A percentile compares a stretch with the other conserved stretches of the same genome.
Evolutionary conservation across 1,140 invertebrate genomes (phyloP).

Genomic region (Araneus ventricosus): DNA sequence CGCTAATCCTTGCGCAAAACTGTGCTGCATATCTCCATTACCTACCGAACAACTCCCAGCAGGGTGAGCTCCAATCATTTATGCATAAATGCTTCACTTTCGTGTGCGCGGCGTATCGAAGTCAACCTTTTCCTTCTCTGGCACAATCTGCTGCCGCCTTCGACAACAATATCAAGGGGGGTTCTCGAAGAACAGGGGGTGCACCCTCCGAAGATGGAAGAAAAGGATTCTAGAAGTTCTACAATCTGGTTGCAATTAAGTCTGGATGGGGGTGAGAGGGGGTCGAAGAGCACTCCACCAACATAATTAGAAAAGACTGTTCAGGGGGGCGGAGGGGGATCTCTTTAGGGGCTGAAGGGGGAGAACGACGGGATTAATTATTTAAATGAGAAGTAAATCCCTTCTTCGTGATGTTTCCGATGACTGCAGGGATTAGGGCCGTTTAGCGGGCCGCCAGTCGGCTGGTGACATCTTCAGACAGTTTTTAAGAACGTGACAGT

Average conservation of each 20-base stretch:
- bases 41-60: not conserved
- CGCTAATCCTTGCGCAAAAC: not conserved
- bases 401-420: slow-evolving; percentile 62
- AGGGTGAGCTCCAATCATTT: slow-evolving; percentile 35
- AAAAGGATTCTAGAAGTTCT: slow-evolving; percentile 59
- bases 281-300: slow-evolving; percentile 4
- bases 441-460: slow-evolving; percentile 4
- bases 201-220: slow-evolving; percentile 20
- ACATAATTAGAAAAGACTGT: slow-evolving; percentile 66
- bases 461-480: slow-evolving; percentile 11
- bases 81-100: slow-evolving; percentile 59
- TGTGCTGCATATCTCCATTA: not conserved
- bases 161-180: slow-evolving; percentile 58
- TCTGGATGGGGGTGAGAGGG: slow-evolving; percentile 15
- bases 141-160: not conserved
- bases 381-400: slow-evolving; percentile 75
- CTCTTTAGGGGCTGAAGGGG: slow-evolving; percentile 6
- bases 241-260: slow-evolving; percentile 73
- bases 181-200: not conserved
- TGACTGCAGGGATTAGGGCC: slow-evolving; percentile 56
- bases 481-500: slow-evolving; percentile 69
- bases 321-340: not conserved
- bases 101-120: not conserved
- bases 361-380: slow-evolving; percentile 69
- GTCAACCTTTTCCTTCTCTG: not conserved